Evolutionary conservation across 2,113 vertebrate genomes (phyloP).

Genomic region (Antechinus flavipes): DNA sequence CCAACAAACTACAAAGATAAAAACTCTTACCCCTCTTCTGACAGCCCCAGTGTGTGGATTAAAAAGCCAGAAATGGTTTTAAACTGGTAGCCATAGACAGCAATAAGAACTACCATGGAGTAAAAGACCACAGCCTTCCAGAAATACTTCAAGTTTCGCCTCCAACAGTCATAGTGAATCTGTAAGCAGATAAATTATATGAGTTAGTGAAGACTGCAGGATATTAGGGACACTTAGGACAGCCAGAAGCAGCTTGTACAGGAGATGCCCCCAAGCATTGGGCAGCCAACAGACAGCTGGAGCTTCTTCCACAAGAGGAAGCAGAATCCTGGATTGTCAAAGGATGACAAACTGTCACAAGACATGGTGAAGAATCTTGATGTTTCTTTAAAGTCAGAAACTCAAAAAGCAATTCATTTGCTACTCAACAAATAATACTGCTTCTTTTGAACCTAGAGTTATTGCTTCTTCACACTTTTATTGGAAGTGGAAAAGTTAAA

Average conservation of each 20-base stretch:
- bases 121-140: constrained; percentile 86
- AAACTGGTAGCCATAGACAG: constrained; percentile 88
- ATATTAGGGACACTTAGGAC: not conserved
- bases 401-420: not conserved
- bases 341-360: not conserved
- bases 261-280: not conserved
- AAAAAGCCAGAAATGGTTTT: constrained; percentile 86
- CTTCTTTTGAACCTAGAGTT: not conserved
- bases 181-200: constrained; percentile 14
- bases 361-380: not conserved
- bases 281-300: rapidly evolving
- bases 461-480: not conserved
- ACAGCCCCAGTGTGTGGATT: constrained; percentile 86
- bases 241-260: not conserved
- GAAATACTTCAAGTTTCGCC: constrained; percentile 84
- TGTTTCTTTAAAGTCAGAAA: not conserved
- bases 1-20: not conserved
- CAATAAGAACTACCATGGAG: constrained; percentile 86
- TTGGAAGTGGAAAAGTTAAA: not conserved
- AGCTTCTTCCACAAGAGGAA: not conserved
- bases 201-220: rapidly evolving
- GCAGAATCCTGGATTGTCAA: not conserved
- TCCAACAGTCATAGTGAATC: constrained; percentile 83
- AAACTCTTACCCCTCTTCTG: constrained; percentile 85
- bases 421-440: not conserved